Evolutionary conservation across 1,140 invertebrate genomes (phyloP).

Genomic region (Sesamia nonagrioides): DNA sequence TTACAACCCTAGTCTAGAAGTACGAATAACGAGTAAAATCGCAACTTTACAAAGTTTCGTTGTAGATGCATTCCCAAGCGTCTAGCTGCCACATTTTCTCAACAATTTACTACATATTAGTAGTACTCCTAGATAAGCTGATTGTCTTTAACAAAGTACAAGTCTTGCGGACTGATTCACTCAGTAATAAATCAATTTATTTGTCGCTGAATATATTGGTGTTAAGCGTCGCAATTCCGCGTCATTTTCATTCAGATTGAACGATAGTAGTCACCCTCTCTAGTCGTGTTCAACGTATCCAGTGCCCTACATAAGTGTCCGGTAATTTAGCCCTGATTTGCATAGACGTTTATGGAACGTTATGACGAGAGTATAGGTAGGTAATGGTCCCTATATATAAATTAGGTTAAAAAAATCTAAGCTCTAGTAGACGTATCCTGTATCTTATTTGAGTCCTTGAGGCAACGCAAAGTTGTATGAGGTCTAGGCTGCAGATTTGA

Average conservation of each 20-base stretch:
- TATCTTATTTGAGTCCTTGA: neutral
- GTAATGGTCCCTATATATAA: neutral
- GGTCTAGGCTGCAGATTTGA: neutral
- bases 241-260: conserved; percentile 35
- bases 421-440: neutral
- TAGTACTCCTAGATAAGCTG: conserved; percentile 24
- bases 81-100: conserved; percentile 13
- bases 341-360: neutral
- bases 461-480: neutral
- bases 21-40: neutral
- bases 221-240: conserved; percentile 39
- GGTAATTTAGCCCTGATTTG: neutral
- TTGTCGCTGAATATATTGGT: conserved; percentile 37
- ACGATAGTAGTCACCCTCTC: conserved; percentile 36
- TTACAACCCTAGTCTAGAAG: too few relatives aligned
- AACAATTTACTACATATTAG: conserved; percentile 8
- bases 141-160: conserved; percentile 39
- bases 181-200: conserved; percentile 44
- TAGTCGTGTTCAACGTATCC: conserved; percentile 19
- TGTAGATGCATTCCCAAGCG: neutral
- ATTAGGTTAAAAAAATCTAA: neutral
- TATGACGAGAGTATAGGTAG: neutral
- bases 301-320: conserved; percentile 36
- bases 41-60: neutral
- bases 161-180: conserved; percentile 31